Conservation (phyloP, 37 sponge, comb jelly and placozoan genomes). For the Geodia barretti region DNA sequence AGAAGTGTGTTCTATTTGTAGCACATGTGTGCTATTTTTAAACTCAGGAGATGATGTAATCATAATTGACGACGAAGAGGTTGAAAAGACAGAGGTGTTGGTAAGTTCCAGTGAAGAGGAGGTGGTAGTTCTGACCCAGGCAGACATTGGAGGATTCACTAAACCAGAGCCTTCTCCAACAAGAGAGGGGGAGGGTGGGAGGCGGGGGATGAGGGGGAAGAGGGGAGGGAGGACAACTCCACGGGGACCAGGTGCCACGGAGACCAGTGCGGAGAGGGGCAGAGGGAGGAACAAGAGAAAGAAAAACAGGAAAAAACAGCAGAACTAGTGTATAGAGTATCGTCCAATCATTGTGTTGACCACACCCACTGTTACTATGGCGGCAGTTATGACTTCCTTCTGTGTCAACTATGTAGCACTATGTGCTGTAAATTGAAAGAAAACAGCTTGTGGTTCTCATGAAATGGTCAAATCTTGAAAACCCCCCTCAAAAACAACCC, state of each 20-base stretch:
- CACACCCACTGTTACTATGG: too few relatives aligned
- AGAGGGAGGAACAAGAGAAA: not conserved
- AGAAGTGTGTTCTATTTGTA: not conserved
- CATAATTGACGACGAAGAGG: not conserved
- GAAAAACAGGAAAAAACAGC: not conserved
- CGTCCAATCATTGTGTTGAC: too few relatives aligned
- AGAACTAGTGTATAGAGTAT: too few relatives aligned
- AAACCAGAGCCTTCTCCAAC: not conserved
- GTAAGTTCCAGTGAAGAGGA: slow-evolving; percentile 43
- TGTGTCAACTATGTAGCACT: too few relatives aligned
- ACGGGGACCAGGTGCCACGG: not conserved
- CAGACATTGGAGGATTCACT: slow-evolving; percentile 17
- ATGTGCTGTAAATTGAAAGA: too few relatives aligned
- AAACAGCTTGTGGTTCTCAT: too few relatives aligned
- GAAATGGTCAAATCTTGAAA: too few relatives aligned
- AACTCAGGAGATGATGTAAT: not conserved
- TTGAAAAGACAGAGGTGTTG: not conserved
- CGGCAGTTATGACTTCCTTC: too few relatives aligned
- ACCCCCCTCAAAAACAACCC: too few relatives aligned
- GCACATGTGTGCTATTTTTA: not conserved
- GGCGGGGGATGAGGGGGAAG: not conserved
- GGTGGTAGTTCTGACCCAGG: slow-evolving; percentile 24
- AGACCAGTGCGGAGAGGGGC: not conserved
- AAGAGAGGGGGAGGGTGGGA: not conserved
- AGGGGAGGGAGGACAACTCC: not conserved